Base-by-base conservation (phyloP, 2,797 vertebrate species). In the Hozukius guyotensis region DNA sequence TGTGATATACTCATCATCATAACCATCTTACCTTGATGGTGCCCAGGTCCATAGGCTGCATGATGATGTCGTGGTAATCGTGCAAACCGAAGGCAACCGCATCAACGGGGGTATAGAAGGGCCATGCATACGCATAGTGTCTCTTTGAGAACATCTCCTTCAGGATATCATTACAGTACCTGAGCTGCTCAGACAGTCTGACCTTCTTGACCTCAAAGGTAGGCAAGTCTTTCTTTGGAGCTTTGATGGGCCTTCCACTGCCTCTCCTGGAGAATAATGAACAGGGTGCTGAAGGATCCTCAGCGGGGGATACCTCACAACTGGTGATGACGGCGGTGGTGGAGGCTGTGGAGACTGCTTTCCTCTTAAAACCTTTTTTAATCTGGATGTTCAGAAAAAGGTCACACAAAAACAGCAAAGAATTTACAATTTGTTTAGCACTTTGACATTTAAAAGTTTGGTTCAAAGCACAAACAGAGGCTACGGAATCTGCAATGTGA, bases 71-170 rank as follows among this genome's bases (percentile, higher is more conserved):
- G 87, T 96, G 94, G 87, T 96, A 97, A 84, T 96, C 96, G 49
- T 94, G 93, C 55, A 95, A 87, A 6, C 96, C 95, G 70, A 95
- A 91, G 60, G 93, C 92, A 52, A 92, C 88, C 1, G 82, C 88
- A 59, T 97, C 96, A 16, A 94, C 93, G 2, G 97, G 95, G 22
- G 95, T 94, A 67, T 98, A 97, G 90, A 99, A 98, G 29, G 98
- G 97, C 98, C 98, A 98, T 0, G 96, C 96, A 7, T 97, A 97
- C 0, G 93, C 82, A 1, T 92, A 94, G 80, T 99, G 98, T 72
- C 97, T 97, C 92, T 97, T 97, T 13, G 97, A 95, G 59, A 97
- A 92, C 97, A 99, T 93, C 94, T 99, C 97, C 93, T 96, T 96
- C 70, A 99, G 93, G 87, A 99, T 96, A 46, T 90, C 92, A 29